These are phyloP conservation scores for Amphiprion ocellaris DNA, from an alignment of 2,113 vertebrate genomes.

Conservation along the genomic window DNA sequence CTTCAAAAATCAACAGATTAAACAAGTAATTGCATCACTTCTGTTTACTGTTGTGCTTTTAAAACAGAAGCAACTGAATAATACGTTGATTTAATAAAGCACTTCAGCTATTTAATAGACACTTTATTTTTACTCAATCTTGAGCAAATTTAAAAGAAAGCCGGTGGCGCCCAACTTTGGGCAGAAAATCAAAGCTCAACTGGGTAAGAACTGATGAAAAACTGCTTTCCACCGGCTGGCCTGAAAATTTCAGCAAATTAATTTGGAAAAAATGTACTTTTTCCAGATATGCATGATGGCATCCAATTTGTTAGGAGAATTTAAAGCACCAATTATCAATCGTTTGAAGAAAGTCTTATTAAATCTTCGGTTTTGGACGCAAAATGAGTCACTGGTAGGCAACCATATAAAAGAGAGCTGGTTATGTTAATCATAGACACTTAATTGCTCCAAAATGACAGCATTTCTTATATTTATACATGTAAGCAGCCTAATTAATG, in stretches of 20 bases:
- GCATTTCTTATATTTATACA: not conserved
- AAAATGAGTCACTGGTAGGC: slow-evolving; percentile 39
- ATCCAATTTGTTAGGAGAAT: not conserved
- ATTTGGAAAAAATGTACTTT: slow-evolving; percentile 2
- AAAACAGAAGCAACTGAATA: not conserved
- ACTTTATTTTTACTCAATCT: not conserved
- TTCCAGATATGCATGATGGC: slow-evolving; percentile 9
- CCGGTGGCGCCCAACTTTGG: not conserved
- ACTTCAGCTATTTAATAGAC: not conserved
- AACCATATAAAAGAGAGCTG: slow-evolving; percentile 14
- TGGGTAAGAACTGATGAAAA: slow-evolving; percentile 32
- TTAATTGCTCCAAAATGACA: slow-evolving; percentile 20
- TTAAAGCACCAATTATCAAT: not conserved
- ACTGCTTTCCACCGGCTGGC: slow-evolving; percentile 20
- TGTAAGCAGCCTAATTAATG: not conserved
- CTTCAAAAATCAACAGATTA: not conserved
- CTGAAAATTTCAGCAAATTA: slow-evolving; percentile 11
- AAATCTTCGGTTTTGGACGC: not conserved
- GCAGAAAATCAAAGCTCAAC: slow-evolving; percentile 1
- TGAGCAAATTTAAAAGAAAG: not conserved
- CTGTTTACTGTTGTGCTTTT: not conserved
- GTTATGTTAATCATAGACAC: slow-evolving; percentile 41
- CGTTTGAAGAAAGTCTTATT: slow-evolving; percentile 3
- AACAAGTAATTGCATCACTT: not conserved
- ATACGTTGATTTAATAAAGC: not conserved